Percentiles rank a stretch among this genome's conserved stretches.
Evolutionary conservation across 2,797 vertebrate species (phyloP).

Genomic region (Microctenopoma stevenorrisi): DNA sequence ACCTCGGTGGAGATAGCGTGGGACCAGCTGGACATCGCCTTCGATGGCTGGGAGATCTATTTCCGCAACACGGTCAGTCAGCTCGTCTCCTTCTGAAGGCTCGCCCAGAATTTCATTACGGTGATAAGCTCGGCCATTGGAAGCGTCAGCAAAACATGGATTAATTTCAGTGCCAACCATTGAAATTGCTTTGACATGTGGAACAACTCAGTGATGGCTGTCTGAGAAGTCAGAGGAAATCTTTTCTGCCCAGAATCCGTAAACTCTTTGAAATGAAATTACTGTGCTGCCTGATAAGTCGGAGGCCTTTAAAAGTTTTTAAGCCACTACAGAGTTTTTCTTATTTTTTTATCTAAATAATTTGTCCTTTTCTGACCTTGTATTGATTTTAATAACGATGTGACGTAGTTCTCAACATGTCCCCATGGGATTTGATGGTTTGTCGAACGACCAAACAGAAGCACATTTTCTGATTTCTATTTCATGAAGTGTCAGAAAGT

Average conservation of each 20-base stretch:
- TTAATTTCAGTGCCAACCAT: conserved; percentile 50
- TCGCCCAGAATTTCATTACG: conserved; percentile 31
- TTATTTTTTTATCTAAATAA: not conserved
- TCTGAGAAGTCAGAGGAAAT: conserved; percentile 41
- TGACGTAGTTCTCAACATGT: not conserved
- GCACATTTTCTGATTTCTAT: no score
- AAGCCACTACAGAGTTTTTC: conserved; percentile 16
- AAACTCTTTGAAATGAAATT: conserved; percentile 32
- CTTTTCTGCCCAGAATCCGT: conserved; percentile 25
- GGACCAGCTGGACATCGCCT: conserved; percentile 92
- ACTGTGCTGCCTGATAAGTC: conserved; percentile 46
- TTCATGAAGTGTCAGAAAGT: no score
- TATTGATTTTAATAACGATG: conserved; percentile 1
- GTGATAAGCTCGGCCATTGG: conserved; percentile 37
- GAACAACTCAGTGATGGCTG: conserved; percentile 44
- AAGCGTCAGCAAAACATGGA: conserved; percentile 55
- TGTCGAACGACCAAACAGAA: no score
- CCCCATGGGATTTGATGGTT: no score
- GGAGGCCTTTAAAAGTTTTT: conserved; percentile 9
- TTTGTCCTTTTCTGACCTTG: conserved; percentile 18
- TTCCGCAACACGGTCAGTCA: conserved; percentile 90
- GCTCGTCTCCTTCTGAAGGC: conserved; percentile 25
- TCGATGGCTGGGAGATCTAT: conserved; percentile 93
- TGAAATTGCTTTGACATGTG: conserved; percentile 62
- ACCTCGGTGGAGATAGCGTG: conserved; percentile 93